Percentiles rank a stretch among this genome's conserved stretches.
Evolutionary conservation across 1,140 invertebrate species (phyloP).

Genomic region (Andricus grossulariae): DNA sequence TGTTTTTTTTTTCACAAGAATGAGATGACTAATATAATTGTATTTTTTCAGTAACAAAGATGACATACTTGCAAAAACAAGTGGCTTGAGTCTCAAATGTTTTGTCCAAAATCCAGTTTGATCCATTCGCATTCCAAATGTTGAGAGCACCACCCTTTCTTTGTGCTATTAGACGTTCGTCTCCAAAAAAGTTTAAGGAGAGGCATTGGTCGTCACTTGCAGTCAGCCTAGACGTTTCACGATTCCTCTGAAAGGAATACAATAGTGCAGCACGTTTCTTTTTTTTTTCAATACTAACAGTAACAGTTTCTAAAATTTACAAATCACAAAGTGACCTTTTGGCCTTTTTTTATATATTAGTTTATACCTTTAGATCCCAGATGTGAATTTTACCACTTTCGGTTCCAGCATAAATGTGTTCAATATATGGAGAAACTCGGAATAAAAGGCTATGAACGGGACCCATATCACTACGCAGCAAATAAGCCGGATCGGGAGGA

Average conservation of each 20-base stretch:
- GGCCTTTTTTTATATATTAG: neutral
- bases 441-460: constrained; percentile 83
- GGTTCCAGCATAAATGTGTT: constrained; percentile 82
- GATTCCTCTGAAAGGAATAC: constrained; percentile 77
- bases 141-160: constrained; percentile 82
- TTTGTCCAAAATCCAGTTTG: constrained; percentile 77
- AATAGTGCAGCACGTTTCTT: neutral
- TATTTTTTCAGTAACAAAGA: neutral
- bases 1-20: no score
- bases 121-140: constrained; percentile 79
- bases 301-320: no score
- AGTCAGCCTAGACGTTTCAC: constrained; percentile 78
- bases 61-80: constrained; percentile 78
- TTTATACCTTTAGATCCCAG: constrained; percentile 83
- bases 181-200: constrained; percentile 75
- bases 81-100: constrained; percentile 78
- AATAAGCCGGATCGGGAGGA: constrained; percentile 81
- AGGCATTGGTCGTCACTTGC: constrained; percentile 78
- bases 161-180: constrained; percentile 80
- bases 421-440: constrained; percentile 75
- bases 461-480: constrained; percentile 81
- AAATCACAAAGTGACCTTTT: no score
- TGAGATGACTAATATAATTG: no score
- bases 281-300: constrained; percentile 1
- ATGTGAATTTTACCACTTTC: constrained; percentile 82